Conservation (phyloP, 2,888 invertebrate genomes). For the Melieria picta region DNA sequence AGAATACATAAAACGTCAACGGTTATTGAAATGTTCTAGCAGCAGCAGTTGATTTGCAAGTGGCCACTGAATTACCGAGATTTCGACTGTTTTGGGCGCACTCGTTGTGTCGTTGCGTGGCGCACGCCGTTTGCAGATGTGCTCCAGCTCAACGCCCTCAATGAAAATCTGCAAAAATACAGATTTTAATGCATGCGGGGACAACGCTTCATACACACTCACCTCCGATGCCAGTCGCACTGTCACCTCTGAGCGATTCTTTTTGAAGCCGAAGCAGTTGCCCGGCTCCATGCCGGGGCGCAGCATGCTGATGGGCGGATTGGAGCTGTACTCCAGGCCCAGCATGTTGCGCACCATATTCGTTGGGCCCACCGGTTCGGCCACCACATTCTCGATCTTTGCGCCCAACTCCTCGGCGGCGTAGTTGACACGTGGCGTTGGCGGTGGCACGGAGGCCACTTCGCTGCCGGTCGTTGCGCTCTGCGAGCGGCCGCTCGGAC, state of each 20-base stretch:
- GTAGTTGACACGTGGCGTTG: conserved; percentile 49
- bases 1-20: not conserved
- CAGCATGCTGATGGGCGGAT: conserved; percentile 55
- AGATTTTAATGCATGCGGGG: not conserved
- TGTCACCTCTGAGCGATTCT: conserved; percentile 46
- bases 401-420: conserved; percentile 56
- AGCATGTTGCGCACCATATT: conserved; percentile 46
- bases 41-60: too few species aligned
- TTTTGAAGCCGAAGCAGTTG: conserved; percentile 52
- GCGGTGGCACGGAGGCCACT: not conserved
- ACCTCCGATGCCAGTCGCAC: conserved; percentile 48
- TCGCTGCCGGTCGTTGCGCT: not conserved
- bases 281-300: conserved; percentile 49
- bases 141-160: conserved; percentile 49
- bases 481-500: conserved; percentile 12
- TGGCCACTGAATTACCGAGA: conserved; percentile 46
- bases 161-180: conserved; percentile 43
- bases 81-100: conserved; percentile 55
- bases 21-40: not conserved
- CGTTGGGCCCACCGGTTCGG: conserved; percentile 45
- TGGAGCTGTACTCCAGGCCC: conserved; percentile 51
- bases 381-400: conserved; percentile 44
- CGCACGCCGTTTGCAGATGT: conserved; percentile 50
- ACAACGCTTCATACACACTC: not conserved
- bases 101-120: conserved; percentile 48